Evolutionary conservation across 1,140 invertebrate species (phyloP).

Genomic region (Dinothrombium tinctorium): DNA sequence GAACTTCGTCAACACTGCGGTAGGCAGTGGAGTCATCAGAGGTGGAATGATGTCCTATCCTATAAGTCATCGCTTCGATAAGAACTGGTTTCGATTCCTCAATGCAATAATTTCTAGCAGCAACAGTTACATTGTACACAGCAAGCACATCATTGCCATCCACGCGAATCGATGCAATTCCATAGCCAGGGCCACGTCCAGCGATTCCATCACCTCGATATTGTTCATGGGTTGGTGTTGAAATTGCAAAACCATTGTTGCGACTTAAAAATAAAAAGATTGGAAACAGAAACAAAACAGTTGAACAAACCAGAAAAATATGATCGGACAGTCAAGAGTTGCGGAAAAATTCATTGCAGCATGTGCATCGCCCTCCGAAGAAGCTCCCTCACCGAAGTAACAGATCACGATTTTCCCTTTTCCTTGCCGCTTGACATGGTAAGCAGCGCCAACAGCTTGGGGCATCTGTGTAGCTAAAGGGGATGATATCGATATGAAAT

Average conservation of each 20-base stretch:
- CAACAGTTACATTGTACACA: constrained; percentile 67
- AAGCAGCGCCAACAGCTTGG: too few species aligned
- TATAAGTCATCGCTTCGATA: constrained; percentile 81
- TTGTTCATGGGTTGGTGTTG: constrained; percentile 75
- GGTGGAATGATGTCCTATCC: constrained; percentile 90
- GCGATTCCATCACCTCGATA: constrained; percentile 57
- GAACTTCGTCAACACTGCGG: constrained; percentile 57
- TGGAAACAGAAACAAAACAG: neutral
- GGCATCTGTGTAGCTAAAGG: constrained; percentile 84
- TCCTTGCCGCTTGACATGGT: constrained; percentile 47
- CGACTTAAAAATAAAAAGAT: constrained; percentile 43
- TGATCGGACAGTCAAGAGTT: constrained; percentile 70
- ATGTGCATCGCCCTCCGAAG: constrained; percentile 87
- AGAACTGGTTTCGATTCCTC: constrained; percentile 63
- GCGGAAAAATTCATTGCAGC: constrained; percentile 99
- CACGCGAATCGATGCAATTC: constrained; percentile 67
- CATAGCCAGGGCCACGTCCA: constrained; percentile 61
- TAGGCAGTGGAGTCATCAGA: constrained; percentile 96
- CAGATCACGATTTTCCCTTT: constrained; percentile 58
- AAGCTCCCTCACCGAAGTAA: constrained; percentile 96
- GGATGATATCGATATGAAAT: constrained; percentile 86
- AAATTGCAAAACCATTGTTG: constrained; percentile 89
- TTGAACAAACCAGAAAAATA: constrained; percentile 68
- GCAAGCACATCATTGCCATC: constrained; percentile 89
- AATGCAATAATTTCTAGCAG: constrained; percentile 49